Evolutionary conservation across 2,797 vertebrate genomes (phyloP).

Genomic region (Serranus cabrilla): DNA sequence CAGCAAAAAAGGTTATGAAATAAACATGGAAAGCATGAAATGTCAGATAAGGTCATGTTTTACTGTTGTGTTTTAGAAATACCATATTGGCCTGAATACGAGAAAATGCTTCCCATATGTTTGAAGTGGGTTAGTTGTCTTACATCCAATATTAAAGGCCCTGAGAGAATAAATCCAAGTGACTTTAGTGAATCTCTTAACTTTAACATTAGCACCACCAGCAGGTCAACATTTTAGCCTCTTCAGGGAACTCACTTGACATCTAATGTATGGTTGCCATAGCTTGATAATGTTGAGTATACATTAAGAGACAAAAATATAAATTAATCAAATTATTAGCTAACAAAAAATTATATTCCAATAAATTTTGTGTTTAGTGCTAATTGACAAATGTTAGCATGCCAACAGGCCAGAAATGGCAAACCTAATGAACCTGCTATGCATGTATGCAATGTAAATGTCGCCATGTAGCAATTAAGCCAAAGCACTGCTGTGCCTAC

Average conservation of each 20-base stretch:
- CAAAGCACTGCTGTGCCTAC: neutral
- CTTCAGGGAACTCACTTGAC: neutral
- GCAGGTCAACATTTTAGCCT: neutral
- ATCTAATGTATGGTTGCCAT: neutral
- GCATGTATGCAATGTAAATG: neutral
- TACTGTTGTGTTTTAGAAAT: slow-evolving; percentile 28
- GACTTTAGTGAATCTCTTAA: neutral
- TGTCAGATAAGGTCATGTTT: slow-evolving; percentile 29
- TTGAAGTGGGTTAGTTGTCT: neutral
- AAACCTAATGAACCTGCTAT: neutral
- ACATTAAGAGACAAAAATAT: neutral
- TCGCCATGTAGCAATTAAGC: neutral
- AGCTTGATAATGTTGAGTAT: too few species aligned
- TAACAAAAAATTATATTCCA: neutral
- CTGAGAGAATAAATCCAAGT: slow-evolving; percentile 4
- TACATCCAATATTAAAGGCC: neutral
- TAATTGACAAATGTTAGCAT: neutral
- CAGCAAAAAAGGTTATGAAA: slow-evolving; percentile 32
- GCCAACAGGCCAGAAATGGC: neutral
- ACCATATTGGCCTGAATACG: neutral
- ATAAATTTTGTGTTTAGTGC: neutral
- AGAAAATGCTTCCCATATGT: neutral
- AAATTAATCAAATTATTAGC: neutral
- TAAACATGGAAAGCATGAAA: slow-evolving; percentile 30
- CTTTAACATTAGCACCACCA: neutral